A percentile compares a stretch with the other conserved stretches of the same genome.
phyloP scores from a whole-genome alignment of 2,113 vertebrate species.

The Zootoca vivipara region DNA sequence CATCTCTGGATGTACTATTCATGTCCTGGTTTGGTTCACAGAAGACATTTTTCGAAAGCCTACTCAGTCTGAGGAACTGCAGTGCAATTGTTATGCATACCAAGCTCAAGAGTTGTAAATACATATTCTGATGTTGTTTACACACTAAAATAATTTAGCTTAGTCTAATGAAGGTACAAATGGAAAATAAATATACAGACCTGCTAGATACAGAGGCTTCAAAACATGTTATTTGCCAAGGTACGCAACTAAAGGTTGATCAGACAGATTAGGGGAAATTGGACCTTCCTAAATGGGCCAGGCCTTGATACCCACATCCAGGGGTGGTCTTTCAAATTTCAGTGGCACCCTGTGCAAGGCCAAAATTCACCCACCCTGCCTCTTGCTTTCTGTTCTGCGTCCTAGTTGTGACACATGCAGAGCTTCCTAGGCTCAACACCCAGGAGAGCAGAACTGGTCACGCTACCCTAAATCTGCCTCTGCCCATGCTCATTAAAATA shows the following conservation, averaged over 20 bases:
- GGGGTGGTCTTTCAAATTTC: too few relatives aligned
- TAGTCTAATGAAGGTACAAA: not conserved
- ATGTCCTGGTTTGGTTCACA: not conserved
- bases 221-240: not conserved
- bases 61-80: not conserved
- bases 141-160: not conserved
- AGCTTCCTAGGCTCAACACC: too few relatives aligned
- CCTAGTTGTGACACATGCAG: too few relatives aligned
- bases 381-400: too few relatives aligned
- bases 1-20: not conserved
- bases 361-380: too few relatives aligned
- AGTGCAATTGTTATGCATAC: not conserved
- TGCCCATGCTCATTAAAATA: not conserved
- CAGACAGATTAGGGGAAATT: not conserved
- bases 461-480: too few relatives aligned
- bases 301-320: not conserved
- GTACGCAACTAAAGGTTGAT: not conserved
- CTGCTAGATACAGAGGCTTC: not conserved
- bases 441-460: too few relatives aligned
- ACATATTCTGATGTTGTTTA: too few relatives aligned
- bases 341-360: too few relatives aligned
- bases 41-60: not conserved
- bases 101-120: not conserved
- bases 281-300: not conserved
- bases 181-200: not conserved